phyloP scores from a whole-genome alignment of 1,140 invertebrate genomes.

The Hypsibius dujardini region DNA sequence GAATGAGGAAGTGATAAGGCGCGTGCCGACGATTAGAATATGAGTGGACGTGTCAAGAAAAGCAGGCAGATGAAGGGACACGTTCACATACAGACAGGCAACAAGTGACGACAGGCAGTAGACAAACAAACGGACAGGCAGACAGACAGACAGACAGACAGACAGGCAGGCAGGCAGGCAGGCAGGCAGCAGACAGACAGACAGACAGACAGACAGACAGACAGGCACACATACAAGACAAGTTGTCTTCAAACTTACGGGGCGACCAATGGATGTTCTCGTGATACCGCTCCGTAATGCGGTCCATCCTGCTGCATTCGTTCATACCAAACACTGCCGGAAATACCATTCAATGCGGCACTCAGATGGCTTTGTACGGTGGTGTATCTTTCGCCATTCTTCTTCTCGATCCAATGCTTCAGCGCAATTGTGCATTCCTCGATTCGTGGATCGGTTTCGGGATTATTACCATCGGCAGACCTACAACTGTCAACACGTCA shows the following conservation, averaged over 20 bases:
- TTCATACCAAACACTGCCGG: conserved; percentile 62
- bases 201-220: neutral
- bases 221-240: neutral
- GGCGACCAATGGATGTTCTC: conserved; percentile 59
- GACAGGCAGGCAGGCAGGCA: too few species aligned
- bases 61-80: neutral
- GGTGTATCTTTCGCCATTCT: conserved; percentile 50
- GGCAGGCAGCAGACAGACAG: too few species aligned
- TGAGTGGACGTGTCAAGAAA: neutral
- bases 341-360: conserved; percentile 62
- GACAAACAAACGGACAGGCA: too few species aligned
- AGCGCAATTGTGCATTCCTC: conserved; percentile 53
- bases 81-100: neutral
- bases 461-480: conserved; percentile 27
- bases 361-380: conserved; percentile 53
- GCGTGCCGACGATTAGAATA: neutral
- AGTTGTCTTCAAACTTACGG: conserved; percentile 29
- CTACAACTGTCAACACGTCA: conserved; percentile 21
- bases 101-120: neutral
- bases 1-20: conserved; percentile 23
- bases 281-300: conserved; percentile 50
- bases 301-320: conserved; percentile 65
- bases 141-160: too few species aligned
- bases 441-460: conserved; percentile 55
- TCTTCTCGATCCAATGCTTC: conserved; percentile 45